Base-by-base conservation (phyloP, 92 coral and sea anemone genomes). In the Bergia puertoricense region DNA sequence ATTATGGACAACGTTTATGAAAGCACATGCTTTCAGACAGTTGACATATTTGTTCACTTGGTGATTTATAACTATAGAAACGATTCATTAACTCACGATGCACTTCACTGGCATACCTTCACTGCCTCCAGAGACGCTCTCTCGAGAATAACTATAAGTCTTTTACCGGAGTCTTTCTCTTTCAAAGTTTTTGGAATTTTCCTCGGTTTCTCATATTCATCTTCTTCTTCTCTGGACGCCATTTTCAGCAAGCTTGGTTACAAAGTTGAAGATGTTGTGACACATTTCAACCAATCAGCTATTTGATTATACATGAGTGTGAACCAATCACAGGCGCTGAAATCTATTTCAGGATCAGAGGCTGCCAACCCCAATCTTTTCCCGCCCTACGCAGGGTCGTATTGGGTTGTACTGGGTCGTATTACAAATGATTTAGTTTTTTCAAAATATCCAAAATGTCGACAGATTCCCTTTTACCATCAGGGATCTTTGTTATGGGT, bases 101-200 rank as follows among this genome's bases (percentile, higher is more conserved):
- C 54, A 76, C 11, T 16, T 42, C 46, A 40, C 23, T 39, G 48
- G 15, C 91, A 16, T 54, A 95, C 99, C 95, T 97, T 97, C 16
- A 97, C 99, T 23, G 99, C 89, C 91, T 97, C 99, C 76, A 97
- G 88, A 6, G 99, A 97, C 40, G 99, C 98, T 48, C 91, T 95
- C 81, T 97, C 99, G 14, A 97, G 90, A 74, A 97, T 88, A 50
- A 97, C 94, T 42, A 97, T 94, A 81, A 97, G 92, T 6, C 99
- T 92, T 85, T 95, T 97, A 20, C 99, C 99, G 75, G 97, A 86
- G 71, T 97, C 97, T 88, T 95, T 97, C 86, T 97, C 97, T 76
- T 95, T 92, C 73, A 97, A 88, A 56, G 99, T 97, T 90, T 91
- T 94, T 0, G 99, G 96, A 5, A 95, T 91, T 94, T 97, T 97